These are phyloP conservation scores for Pseudochirops cupreus DNA, from an alignment of 2,797 vertebrate genomes.

Conservation along the genomic window DNA sequence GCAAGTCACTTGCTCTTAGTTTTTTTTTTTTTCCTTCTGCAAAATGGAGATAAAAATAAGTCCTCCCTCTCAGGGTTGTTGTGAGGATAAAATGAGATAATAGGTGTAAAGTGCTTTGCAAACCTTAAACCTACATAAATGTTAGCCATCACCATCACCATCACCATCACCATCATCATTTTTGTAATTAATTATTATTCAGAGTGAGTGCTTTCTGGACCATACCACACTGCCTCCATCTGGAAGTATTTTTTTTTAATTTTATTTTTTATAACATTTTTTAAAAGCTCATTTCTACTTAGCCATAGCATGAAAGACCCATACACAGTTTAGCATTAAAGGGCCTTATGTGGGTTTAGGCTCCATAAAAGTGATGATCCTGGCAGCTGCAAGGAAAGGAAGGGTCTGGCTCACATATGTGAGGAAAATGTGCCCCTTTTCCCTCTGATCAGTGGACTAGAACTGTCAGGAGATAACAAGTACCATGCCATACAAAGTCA, in stretches of 20 bases:
- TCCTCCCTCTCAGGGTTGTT: background rate
- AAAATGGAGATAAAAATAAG: background rate
- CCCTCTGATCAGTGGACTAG: background rate
- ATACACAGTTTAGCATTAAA: background rate
- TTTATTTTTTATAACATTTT: background rate
- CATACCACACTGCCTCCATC: background rate
- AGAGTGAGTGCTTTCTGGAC: background rate
- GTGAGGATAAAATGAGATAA: background rate
- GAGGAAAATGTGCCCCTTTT: background rate
- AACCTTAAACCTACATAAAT: background rate
- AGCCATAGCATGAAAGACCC: constrained; percentile 1
- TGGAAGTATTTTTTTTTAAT: background rate
- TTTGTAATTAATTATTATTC: background rate
- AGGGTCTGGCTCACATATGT: constrained; percentile 1
- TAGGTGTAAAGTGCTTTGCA: background rate
- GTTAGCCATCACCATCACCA: background rate
- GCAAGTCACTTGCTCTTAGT: background rate
- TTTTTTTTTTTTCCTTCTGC: background rate
- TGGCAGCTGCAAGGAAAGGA: background rate
- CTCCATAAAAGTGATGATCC: background rate
- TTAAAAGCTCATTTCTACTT: background rate
- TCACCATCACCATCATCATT: background rate
- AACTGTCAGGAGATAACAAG: constrained; percentile 8
- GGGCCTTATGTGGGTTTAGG: background rate
- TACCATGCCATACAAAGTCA: background rate